Evolutionary conservation across 2,888 invertebrate species (phyloP), one percentile per base, ranked within the genome.

Genomic region (Pachliopta kotzebuea): DNA sequence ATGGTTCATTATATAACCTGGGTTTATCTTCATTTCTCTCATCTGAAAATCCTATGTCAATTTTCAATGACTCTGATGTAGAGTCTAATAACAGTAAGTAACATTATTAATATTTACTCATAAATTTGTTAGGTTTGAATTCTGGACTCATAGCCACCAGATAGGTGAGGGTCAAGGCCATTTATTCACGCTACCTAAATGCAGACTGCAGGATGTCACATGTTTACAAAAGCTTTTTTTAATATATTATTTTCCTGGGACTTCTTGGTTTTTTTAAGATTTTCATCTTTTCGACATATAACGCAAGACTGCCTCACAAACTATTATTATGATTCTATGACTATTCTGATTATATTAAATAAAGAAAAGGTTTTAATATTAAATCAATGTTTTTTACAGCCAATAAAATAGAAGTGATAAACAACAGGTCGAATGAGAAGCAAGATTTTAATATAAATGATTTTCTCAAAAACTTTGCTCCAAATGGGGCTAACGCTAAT

Each of bases 381-480:
- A 45, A 45, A n/a, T 45, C 45, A 45, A 45, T 45, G 45, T 45
- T 45, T 54, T 66, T 77, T 76, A 23, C 83, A 92, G 92, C 86
- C 2, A 90, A 86, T 72, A 91, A 85, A 83, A 92, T 92, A 68
- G 90, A 91, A 82, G 92, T 92, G 9, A 87, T 91, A 68, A 90
- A 81, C 68, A 82, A 77, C 57, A 80, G 90, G 68, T 92, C 94
- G 45, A 92, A 89, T 50, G 89, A 93, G 61, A 92, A 93, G 67
- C 86, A 84, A 70, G 92, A 92, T 65, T 93, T 93, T 73, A 92
- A 88, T 73, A 89, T 93, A 70, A 90, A 92, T 60, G 93, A 91
- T 71, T 94, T 94, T 61, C 75, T 94, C 67, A 94, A 94, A 76
- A 93, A 86, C 1, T 85, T 94, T 9, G 85, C 92, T 61, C 90